A percentile compares a stretch with the other conserved stretches of the same genome.
These are phyloP conservation scores for Epizoanthus ramosus DNA, from an alignment of 92 coral and sea anemone species.

Conservation along the genomic window DNA sequence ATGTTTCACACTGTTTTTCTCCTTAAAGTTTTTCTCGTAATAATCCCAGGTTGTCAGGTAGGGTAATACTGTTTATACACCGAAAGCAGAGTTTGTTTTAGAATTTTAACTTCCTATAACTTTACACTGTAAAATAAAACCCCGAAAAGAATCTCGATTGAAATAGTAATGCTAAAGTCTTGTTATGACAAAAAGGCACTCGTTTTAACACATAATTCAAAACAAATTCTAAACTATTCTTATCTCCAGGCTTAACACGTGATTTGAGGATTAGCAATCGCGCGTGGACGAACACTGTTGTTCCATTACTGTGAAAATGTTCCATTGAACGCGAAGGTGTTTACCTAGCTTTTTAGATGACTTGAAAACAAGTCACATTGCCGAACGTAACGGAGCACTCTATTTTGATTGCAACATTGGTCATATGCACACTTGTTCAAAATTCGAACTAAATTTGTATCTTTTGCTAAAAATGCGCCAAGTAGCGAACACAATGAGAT, in stretches of 20 bases:
- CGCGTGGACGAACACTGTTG: too few relatives aligned
- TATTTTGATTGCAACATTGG: background rate
- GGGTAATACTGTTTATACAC: constrained; percentile 19
- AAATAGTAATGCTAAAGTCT: background rate
- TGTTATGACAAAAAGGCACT: background rate
- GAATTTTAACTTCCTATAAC: background rate
- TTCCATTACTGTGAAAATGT: background rate
- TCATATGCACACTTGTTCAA: background rate
- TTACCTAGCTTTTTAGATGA: background rate
- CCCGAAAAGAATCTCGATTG: background rate
- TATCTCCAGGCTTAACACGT: too few relatives aligned
- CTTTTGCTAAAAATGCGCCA: background rate
- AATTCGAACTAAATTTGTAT: background rate
- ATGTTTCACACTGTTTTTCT: background rate
- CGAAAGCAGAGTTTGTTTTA: background rate
- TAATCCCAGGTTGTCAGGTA: constrained; percentile 14
- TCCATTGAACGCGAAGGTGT: background rate
- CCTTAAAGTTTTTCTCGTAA: background rate
- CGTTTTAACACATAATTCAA: background rate
- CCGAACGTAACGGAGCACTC: background rate
- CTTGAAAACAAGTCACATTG: background rate
- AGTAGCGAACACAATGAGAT: background rate
- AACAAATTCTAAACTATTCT: background rate
- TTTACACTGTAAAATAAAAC: background rate
- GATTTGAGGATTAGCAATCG: too few relatives aligned